Percentiles rank a stretch among this genome's conserved stretches.
Conservation (phyloP, 1,140 invertebrate genomes). For the Chlorops oryzae region DNA sequence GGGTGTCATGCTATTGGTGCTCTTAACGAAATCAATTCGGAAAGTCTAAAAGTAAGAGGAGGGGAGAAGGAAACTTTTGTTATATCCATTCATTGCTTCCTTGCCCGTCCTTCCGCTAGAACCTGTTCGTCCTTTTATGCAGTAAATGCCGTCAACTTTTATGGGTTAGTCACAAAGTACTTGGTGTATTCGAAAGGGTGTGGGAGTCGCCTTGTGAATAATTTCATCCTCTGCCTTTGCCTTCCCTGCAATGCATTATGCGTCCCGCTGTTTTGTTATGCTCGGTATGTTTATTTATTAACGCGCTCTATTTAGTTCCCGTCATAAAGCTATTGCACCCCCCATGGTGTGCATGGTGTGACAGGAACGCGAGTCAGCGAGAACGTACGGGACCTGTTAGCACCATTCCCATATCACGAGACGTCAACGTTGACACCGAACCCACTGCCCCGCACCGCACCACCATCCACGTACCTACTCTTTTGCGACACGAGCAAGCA, state of each 20-base stretch:
- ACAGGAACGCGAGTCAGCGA: no score
- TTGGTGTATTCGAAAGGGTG: background rate
- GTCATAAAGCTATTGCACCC: no score
- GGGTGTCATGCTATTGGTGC: constrained; percentile 29
- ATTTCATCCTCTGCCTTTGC: constrained; percentile 8
- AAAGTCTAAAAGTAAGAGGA: constrained; percentile 37
- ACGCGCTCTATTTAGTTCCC: constrained; percentile 13
- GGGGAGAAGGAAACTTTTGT: no score
- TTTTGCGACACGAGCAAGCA: constrained; percentile 4
- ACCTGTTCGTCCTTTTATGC: background rate
- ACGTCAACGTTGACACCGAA: no score
- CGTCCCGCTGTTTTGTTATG: constrained; percentile 35
- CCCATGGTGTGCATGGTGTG: no score
- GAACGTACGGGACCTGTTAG: no score
- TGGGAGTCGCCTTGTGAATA: background rate
- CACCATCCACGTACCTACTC: background rate
- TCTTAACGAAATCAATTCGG: constrained; percentile 43
- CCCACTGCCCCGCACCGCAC: constrained; percentile 16
- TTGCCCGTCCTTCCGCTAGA: no score
- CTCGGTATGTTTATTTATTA: constrained; percentile 23
- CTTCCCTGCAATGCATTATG: constrained; percentile 12
- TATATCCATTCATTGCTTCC: no score
- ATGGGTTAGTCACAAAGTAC: constrained; percentile 13
- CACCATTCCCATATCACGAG: no score
- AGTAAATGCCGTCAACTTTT: constrained; percentile 7